Evolutionary conservation across 2,888 invertebrate genomes (phyloP).

Genomic region (Diploptera punctata): DNA sequence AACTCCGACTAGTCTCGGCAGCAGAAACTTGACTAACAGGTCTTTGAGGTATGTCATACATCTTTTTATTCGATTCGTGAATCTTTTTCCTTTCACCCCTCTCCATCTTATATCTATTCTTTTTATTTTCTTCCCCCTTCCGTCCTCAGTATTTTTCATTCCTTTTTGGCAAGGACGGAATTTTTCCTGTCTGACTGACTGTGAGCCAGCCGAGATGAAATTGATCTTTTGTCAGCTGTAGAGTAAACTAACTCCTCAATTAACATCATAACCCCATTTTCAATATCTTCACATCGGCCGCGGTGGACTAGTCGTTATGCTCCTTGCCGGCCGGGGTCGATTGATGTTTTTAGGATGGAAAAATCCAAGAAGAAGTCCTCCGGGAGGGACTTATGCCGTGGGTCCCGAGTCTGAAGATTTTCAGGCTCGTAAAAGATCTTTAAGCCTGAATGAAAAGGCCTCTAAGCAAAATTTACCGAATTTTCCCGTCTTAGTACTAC

Average conservation of each 20-base stretch:
- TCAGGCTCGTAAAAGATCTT: no score
- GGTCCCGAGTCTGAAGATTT: no score
- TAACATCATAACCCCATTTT: background rate
- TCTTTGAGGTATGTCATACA: conserved; percentile 34
- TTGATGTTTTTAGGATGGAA: no score
- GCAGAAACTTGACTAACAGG: conserved; percentile 32
- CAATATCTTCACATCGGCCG: no score
- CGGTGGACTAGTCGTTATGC: no score
- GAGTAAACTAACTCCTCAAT: conserved; percentile 19
- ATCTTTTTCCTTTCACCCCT: conserved; percentile 19
- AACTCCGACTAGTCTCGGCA: background rate
- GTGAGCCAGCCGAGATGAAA: conserved; percentile 19
- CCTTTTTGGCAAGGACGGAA: conserved; percentile 30
- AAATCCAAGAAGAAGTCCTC: no score
- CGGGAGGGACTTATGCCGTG: no score
- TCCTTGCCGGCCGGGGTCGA: no score
- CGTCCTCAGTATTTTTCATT: background rate
- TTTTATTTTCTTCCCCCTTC: background rate
- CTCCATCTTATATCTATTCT: conserved; percentile 8
- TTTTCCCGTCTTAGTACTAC: no score
- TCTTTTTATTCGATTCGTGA: conserved; percentile 27
- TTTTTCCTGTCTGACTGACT: conserved; percentile 26
- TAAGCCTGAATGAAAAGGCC: no score
- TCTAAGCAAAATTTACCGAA: no score
- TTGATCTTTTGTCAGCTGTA: conserved; percentile 8